A percentile compares a stretch with the other conserved stretches of the same genome.
phyloP scores from a whole-genome alignment of 2,797 vertebrate species.

The Sandelia bainsii region DNA sequence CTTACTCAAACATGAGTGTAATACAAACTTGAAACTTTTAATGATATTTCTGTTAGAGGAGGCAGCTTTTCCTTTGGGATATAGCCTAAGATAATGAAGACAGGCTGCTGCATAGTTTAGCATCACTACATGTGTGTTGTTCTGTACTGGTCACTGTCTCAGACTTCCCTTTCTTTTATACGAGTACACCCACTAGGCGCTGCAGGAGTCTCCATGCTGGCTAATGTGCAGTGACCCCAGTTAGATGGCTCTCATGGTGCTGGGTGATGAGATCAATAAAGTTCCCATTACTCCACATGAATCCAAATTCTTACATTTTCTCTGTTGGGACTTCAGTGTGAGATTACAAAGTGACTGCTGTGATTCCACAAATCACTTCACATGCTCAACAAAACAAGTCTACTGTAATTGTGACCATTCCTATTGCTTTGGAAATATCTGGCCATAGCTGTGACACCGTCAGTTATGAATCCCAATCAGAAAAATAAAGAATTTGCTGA shows the following conservation, averaged over 20 bases:
- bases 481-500: neutral
- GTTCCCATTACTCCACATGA: conserved; percentile 22
- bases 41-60: neutral
- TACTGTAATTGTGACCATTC: conserved; percentile 2
- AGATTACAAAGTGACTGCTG: neutral
- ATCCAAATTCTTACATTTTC: conserved; percentile 3
- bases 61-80: conserved; percentile 2
- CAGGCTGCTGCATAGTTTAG: conserved; percentile 2
- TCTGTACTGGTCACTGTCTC: neutral
- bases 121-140: neutral
- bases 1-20: neutral
- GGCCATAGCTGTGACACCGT: conserved; percentile 1
- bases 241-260: conserved; percentile 8
- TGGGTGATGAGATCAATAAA: conserved; percentile 30
- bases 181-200: neutral
- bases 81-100: too few species aligned
- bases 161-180: conserved; percentile 23
- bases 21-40: neutral
- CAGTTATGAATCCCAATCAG: conserved; percentile 10
- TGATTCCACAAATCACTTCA: conserved; percentile 18
- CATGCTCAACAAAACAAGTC: neutral
- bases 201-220: conserved; percentile 9
- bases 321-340: conserved; percentile 18
- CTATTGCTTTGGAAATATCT: conserved; percentile 4
- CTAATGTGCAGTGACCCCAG: conserved; percentile 22